These are phyloP conservation scores for Oscheius onirici DNA, from an alignment of 2,888 invertebrate genomes.

Conservation along the genomic window DNA sequence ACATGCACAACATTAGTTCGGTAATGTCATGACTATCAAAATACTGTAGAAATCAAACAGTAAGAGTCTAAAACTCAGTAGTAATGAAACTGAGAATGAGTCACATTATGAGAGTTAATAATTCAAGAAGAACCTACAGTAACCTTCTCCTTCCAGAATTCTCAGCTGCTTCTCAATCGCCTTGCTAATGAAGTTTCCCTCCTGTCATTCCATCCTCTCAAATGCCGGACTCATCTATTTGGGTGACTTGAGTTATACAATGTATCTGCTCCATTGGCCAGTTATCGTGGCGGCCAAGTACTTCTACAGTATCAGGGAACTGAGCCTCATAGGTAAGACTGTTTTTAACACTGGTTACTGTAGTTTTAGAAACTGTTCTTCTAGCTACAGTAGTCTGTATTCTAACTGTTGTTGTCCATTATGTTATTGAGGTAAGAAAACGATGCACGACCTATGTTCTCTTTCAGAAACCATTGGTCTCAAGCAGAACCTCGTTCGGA, in stretches of 20 bases:
- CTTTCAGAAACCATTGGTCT: not conserved
- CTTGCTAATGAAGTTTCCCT: not conserved
- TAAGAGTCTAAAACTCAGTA: too few species aligned
- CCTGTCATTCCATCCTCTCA: not conserved
- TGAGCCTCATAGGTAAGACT: not conserved
- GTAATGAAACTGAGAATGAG: too few species aligned
- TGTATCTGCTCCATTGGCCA: slow-evolving; percentile 27
- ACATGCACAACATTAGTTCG: too few species aligned
- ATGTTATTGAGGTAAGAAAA: not conserved
- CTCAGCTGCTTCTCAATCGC: not conserved
- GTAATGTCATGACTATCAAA: too few species aligned
- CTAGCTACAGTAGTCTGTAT: not conserved
- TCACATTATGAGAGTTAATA: too few species aligned
- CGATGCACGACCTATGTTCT: not conserved
- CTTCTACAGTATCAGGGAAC: not conserved
- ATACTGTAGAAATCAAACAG: too few species aligned
- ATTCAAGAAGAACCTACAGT: too few species aligned
- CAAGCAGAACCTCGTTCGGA: not conserved
- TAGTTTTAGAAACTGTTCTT: not conserved
- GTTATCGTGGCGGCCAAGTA: slow-evolving; percentile 11
- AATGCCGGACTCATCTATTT: not conserved
- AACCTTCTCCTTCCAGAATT: not conserved
- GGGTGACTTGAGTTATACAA: slow-evolving; percentile 19
- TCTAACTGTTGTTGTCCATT: not conserved
- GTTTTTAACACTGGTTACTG: not conserved